Evolutionary conservation across 1,140 invertebrate genomes (phyloP), one percentile per base, ranked within the genome.

Genomic region (Brachionus plicatilis): DNA sequence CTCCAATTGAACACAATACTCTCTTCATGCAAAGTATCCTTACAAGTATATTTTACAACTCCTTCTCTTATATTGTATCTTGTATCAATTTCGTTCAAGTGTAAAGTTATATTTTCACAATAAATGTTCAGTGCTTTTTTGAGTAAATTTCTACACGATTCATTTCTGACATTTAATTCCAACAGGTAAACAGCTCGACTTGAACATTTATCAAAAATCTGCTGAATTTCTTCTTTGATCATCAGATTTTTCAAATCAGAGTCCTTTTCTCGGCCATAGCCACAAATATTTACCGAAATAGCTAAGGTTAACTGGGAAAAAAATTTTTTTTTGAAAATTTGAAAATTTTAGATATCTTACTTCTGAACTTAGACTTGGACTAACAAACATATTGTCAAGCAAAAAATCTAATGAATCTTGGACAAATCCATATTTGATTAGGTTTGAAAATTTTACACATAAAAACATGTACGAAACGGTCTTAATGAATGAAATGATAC

Each of bases 111-210:
- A 50, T 27, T 47, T 37, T 76, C 72, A 68, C 79, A 82, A 68
- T 65, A 65, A 27, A 82, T 82, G 24, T 82, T 65, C n/a, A 82
- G 56, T 9, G 79, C 65, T 47, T 82, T 82, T 82, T 82, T 82
- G 3, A 82, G 41, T 45, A 68, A 4, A 47, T 68, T 17, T 27
- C 79, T 37, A 66, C 53, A 65, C 17, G 79, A 60, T 9, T 65
- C 43, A 68, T 60, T 82, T 41, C 79, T 53, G 2, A 82, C 53
- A 47, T 82, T 60, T 33, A 82, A 11, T 27, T 82, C 79, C 53
- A 82, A 43, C 8, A 82, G 37, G 11, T 60, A 45, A 45, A 82
- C 17, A 43, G 79, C 41, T 20, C 53, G 20, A 33, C 20, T 60
- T 12, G 79, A 60, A 47, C 79, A 82, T 68, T 82, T 45, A 4